Evolutionary conservation across 1,140 invertebrate genomes (phyloP).

Genomic region (Eubasilissa regina): DNA sequence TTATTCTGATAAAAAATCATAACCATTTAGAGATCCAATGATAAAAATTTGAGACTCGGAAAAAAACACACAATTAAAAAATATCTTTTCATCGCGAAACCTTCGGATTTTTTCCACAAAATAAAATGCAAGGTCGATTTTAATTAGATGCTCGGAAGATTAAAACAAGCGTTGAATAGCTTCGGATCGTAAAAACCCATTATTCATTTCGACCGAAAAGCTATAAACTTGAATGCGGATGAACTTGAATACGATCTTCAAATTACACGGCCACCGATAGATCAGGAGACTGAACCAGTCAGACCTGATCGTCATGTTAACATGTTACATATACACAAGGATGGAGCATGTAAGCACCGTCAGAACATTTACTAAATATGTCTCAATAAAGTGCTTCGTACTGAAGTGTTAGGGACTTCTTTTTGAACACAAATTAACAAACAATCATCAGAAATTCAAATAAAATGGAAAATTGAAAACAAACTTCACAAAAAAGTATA

Average conservation of each 20-base stretch:
- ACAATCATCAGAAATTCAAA: no score
- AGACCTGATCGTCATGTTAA: conserved; percentile 36
- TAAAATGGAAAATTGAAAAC: no score
- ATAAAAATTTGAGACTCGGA: neutral
- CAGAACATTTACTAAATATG: neutral
- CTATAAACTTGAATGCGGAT: conserved; percentile 25
- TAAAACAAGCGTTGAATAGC: conserved; percentile 4
- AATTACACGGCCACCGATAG: conserved; percentile 10
- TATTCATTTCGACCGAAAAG: neutral
- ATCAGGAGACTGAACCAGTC: conserved; percentile 11
- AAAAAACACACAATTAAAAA: conserved; percentile 44
- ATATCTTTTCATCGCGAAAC: conserved; percentile 39
- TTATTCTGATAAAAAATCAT: neutral
- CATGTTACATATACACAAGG: neutral
- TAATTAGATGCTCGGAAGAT: conserved; percentile 31
- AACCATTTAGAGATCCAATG: neutral
- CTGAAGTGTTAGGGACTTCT: no score
- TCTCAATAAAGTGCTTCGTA: no score
- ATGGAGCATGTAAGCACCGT: neutral
- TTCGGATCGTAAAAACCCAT: neutral
- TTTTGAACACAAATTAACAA: no score
- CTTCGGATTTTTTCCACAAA: conserved; percentile 27
- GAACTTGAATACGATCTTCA: conserved; percentile 19
- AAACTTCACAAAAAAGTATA: no score
- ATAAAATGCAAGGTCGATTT: conserved; percentile 37